Evolutionary conservation across 2,888 invertebrate species (phyloP).

Genomic region (Agonopterix subpropinquella): DNA sequence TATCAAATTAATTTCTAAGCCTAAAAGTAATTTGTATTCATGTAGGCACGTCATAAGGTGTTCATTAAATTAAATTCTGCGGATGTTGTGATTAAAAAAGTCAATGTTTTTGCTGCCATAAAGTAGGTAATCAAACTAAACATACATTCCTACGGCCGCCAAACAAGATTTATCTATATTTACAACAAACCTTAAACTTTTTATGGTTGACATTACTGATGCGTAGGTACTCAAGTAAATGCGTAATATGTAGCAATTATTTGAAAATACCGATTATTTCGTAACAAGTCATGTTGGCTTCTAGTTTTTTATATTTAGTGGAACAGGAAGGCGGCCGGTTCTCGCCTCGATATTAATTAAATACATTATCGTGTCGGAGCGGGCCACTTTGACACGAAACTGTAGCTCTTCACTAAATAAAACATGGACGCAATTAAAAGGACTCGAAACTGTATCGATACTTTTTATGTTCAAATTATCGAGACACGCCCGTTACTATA

Average conservation of each 20-base stretch:
- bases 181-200: too few species aligned
- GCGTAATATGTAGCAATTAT: conserved; percentile 6
- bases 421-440: conserved; percentile 7
- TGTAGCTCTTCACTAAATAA: conserved; percentile 6
- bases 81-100: conserved; percentile 1
- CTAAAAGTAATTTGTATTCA: too few species aligned
- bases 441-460: conserved; percentile 7
- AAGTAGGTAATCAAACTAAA: neutral
- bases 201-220: too few species aligned
- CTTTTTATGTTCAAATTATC: too few species aligned
- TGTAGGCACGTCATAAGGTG: neutral
- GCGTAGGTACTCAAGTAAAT: neutral
- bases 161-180: too few species aligned
- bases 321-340: conserved; percentile 46
- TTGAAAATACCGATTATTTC: conserved; percentile 27
- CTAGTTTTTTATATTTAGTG: conserved; percentile 31
- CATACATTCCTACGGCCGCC: neutral
- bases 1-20: too few species aligned
- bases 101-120: neutral
- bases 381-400: conserved; percentile 22
- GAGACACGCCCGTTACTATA: too few species aligned
- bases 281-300: conserved; percentile 29
- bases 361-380: conserved; percentile 30
- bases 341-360: conserved; percentile 40
- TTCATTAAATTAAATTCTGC: neutral